These are phyloP conservation scores for Channa argus DNA, from an alignment of 2,113 vertebrate species.

Conservation along the genomic window DNA sequence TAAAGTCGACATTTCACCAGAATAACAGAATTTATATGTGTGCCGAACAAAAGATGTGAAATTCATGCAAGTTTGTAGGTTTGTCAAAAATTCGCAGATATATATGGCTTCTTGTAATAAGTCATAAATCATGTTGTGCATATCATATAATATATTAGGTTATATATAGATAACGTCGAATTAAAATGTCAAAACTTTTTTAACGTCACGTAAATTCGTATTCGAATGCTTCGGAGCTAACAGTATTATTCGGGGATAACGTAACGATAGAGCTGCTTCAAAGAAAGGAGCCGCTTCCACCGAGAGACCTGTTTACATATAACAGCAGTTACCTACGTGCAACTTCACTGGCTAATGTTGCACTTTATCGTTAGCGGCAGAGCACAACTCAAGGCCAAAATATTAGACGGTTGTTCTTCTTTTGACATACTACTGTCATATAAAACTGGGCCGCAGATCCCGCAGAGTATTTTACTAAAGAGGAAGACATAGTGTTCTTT, in stretches of 20 bases:
- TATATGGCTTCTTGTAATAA: not conserved
- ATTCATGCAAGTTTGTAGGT: fast-evolving
- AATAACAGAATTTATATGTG: no score
- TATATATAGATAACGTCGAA: no score
- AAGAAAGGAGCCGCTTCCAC: not conserved
- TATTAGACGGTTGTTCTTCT: not conserved
- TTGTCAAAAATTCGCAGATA: fast-evolving
- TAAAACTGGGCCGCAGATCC: not conserved
- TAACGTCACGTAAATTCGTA: not conserved
- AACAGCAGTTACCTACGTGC: not conserved
- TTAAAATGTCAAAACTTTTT: not conserved
- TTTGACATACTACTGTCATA: not conserved
- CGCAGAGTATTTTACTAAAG: not conserved
- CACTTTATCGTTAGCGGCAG: not conserved
- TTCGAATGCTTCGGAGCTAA: not conserved
- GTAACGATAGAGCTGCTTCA: not conserved
- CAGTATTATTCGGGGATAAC: not conserved
- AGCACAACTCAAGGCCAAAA: conserved; percentile 6
- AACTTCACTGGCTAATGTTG: not conserved
- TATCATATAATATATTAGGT: no score
- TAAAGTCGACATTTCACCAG: no score
- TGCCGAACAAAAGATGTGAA: not conserved
- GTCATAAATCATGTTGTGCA: no score
- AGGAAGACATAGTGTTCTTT: fast-evolving
- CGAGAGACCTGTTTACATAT: not conserved